Evolutionary conservation across 2,888 invertebrate species (phyloP), one percentile per base, ranked within the genome.

Genomic region (Callyntrura guangdongensis): DNA sequence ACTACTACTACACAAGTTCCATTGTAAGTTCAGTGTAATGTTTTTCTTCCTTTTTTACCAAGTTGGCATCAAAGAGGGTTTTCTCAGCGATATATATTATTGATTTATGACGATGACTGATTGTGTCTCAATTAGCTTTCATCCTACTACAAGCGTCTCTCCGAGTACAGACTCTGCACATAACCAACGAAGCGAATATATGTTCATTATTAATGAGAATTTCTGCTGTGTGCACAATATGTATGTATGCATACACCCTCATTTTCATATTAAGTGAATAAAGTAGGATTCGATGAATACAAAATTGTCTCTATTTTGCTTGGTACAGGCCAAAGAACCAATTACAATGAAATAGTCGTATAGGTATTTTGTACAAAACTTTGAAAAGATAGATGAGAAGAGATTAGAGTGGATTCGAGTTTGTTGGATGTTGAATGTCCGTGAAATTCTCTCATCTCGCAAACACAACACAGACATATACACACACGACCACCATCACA

Each of bases 31-130:
- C 9, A 56, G 59, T 14, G 56, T 79, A 59, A 17, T 27, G n/a
- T 69, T 64, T n/a, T 53, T 84, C 69, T 79, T 53, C 53, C 49
- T 84, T 69, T 79, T 77, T 77, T 25, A 56, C 36, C 2, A 36
- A 36, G 53, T 22, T 85, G 27, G 59, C 72, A 86, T 72, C 72
- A 86, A 85, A 45, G 27, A 27, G 74, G 20, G 12, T 79, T 85
- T 79, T 89, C 64, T 47, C 64, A 84, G 84, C 84, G 47, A 79
- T 67, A 74, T 79, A 20, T 77, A 56, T 36, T 77, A 85, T 89
- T 89, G 89, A 89, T 89, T 89, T 89, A 89, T 89, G 89, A 85
- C 85, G 79, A 89, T 86, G 86, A 90, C 86, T 90, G 90, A 85
- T 90, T 86, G 86, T 81, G 90, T 81, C 90, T 86, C 85, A 90